A percentile compares a stretch with the other conserved stretches of the same genome.
phyloP scores from a whole-genome alignment of 2,888 invertebrate species.

The Melieria omissa region DNA sequence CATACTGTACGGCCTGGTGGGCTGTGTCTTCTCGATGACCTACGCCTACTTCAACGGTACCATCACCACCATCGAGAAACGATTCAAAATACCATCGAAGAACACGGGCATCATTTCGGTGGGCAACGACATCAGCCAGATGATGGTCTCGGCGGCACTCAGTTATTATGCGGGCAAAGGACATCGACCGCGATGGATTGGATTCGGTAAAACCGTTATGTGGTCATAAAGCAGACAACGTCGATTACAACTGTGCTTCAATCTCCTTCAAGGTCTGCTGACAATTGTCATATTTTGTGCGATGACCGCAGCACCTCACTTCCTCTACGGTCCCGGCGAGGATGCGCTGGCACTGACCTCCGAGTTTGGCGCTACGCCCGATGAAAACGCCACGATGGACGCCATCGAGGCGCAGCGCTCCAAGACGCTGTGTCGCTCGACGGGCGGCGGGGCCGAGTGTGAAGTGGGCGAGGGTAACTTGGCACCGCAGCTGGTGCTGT shows the following conservation, averaged over 20 bases:
- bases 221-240: no score
- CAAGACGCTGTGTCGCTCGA: constrained; percentile 70
- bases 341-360: constrained; percentile 73
- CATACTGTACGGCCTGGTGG: constrained; percentile 74
- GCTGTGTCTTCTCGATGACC: constrained; percentile 76
- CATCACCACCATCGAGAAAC: constrained; percentile 78
- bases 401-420: constrained; percentile 68
- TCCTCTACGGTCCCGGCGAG: constrained; percentile 76
- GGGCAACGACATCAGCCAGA: constrained; percentile 79
- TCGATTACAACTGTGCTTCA: neutral
- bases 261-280: constrained; percentile 64
- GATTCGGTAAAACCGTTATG: constrained; percentile 64
- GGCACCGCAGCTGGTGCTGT: constrained; percentile 73
- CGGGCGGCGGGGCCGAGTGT: constrained; percentile 65
- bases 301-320: constrained; percentile 75
- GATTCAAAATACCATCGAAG: constrained; percentile 78
- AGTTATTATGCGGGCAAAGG: constrained; percentile 78
- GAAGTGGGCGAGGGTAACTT: constrained; percentile 70
- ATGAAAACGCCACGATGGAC: constrained; percentile 66
- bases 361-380: constrained; percentile 69
- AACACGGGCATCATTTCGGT: constrained; percentile 78
- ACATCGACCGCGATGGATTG: constrained; percentile 80
- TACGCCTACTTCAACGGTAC: constrained; percentile 80
- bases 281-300: constrained; percentile 75
- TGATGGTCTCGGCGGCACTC: constrained; percentile 74